phyloP scores from a whole-genome alignment of 1,140 invertebrate genomes.

The Acromyrmex charruanus region DNA sequence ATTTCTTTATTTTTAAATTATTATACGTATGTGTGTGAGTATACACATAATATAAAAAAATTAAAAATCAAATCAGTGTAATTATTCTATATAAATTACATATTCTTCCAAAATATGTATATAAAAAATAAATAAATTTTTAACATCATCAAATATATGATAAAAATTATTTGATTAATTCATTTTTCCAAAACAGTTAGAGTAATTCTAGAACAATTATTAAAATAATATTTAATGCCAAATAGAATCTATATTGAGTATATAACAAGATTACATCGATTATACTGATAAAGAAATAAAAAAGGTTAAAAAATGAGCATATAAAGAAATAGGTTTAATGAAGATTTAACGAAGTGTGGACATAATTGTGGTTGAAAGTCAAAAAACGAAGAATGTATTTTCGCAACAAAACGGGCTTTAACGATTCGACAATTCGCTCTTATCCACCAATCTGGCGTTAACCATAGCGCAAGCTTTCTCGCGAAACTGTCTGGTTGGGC shows the following conservation, averaged over 20 bases:
- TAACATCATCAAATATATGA: not conserved
- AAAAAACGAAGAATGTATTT: conserved; percentile 36
- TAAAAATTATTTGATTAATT: not conserved
- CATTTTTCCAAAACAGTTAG: not conserved
- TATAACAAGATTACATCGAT: not conserved
- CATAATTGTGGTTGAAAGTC: not conserved
- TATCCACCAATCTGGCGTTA: conserved; percentile 72
- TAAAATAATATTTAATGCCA: not conserved
- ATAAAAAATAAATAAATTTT: not conserved
- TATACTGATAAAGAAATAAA: not conserved
- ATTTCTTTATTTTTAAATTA: not conserved
- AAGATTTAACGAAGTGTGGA: conserved; percentile 7
- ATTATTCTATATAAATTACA: conserved; percentile 18
- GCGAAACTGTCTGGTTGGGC: conserved; percentile 75
- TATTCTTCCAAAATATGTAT: not conserved
- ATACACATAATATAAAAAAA: not conserved
- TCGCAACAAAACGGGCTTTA: conserved; percentile 65
- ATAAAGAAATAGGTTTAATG: not conserved
- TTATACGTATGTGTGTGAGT: not conserved
- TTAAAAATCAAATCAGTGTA: not conserved
- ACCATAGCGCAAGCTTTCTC: conserved; percentile 48
- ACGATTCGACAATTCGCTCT: conserved; percentile 75
- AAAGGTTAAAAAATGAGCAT: not conserved
- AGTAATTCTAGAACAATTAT: not conserved
- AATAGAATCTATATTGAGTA: not conserved